Evolutionary conservation across 2,888 invertebrate genomes (phyloP).

Genomic region (Amblyjoppa fuscipennis): DNA sequence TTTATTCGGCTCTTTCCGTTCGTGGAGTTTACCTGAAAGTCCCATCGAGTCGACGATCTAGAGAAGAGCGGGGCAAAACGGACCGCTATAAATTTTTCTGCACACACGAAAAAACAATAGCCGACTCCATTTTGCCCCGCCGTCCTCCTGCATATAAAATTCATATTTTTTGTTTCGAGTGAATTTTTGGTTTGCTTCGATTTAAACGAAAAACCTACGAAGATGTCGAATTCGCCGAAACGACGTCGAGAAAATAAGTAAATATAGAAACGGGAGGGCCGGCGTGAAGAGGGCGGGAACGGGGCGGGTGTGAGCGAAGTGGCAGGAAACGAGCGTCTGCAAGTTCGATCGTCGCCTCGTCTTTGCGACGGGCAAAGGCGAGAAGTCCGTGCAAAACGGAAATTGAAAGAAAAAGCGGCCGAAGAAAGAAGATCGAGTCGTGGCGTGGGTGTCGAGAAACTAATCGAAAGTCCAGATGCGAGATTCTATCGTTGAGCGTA

Average conservation of each 20-base stretch:
- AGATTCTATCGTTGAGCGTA: constrained; percentile 49
- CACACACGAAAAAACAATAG: no score
- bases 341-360: constrained; percentile 63
- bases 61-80: no score
- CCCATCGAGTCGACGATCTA: no score
- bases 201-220: not conserved
- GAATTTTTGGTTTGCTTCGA: no score
- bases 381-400: constrained; percentile 52
- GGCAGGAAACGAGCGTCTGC: constrained; percentile 69
- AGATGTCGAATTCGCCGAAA: constrained; percentile 14
- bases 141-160: no score
- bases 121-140: no score
- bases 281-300: no score
- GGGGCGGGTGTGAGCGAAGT: constrained; percentile 24
- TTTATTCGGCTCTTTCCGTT: constrained; percentile 51
- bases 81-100: no score
- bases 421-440: constrained; percentile 14
- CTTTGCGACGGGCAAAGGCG: constrained; percentile 25
- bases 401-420: constrained; percentile 24
- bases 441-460: constrained; percentile 59
- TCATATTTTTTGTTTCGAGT: no score
- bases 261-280: constrained; percentile 49
- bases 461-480: constrained; percentile 68
- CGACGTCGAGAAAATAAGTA: constrained; percentile 51
- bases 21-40: not conserved